Base-by-base conservation (phyloP, 2,797 vertebrate species). In the Helostoma temminkii region DNA sequence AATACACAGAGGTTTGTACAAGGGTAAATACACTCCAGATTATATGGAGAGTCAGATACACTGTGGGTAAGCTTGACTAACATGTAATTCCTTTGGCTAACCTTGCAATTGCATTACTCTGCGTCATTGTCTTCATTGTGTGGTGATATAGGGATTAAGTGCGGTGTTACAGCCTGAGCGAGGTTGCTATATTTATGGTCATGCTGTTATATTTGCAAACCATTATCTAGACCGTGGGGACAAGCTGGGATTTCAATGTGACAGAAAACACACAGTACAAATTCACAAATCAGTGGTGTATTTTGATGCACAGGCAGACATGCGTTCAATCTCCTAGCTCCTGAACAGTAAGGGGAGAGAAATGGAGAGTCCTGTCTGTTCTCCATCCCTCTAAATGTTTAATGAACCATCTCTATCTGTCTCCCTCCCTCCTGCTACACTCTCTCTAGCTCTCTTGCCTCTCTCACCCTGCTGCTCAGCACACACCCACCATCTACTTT, bases 331-430 rank as follows among this genome's bases (percentile, higher is more conserved):
- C 75, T 88, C 70, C 66, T 25, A 65, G 78, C 85, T 85, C 39
- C 71, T 52, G 61, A 85, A 78, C 66, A 66, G 73, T 71, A 61
- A 72, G 74, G 76, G 73, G 71, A 76, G 80, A 81, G 78, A 68
- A 87, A 89, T 81, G 50, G 76, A 82, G 88, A 86, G 71, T 81
- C 76, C 80, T 86, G 79, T 85, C 88, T 80, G 69, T 83, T 90
- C 79, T 71, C 81, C 83, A 78, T 91, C 75, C 81, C 76, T 88
- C 87, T 91, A 87, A 91, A 91, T 92, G 84, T 91, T 92, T 89
- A 81, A 90, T 89, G 84, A 88, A 86, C 75, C 88, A 68, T 82
- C 78, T 43, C 79, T 84, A 71, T 69, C 79, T 41, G 3, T 67
- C 71, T 76, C 69, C 9, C 61, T 47, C 64, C 36, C 34, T 48